Percentiles rank a stretch among this genome's conserved stretches.
phyloP scores from a whole-genome alignment of 2,113 vertebrate species.

The Scolopax mira region DNA sequence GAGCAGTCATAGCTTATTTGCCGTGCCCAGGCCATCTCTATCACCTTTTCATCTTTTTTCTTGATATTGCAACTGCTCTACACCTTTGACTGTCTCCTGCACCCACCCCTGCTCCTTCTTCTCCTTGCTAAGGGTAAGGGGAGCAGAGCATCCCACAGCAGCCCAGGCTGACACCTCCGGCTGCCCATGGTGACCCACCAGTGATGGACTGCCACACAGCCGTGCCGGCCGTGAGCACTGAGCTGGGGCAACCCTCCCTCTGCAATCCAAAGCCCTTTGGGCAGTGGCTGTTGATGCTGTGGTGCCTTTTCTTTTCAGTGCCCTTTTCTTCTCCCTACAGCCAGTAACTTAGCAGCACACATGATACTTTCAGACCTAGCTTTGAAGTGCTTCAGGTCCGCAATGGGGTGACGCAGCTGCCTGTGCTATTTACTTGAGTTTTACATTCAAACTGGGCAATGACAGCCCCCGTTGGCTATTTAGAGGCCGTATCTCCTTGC shows the following conservation, averaged over 20 bases:
- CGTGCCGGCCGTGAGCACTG: accelerated
- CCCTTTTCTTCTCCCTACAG: background rate
- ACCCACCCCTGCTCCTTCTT: background rate
- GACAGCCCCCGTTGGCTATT: background rate
- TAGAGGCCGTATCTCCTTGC: background rate
- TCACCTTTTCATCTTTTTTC: background rate
- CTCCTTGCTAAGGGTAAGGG: background rate
- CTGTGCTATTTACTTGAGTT: slow-evolving; percentile 13
- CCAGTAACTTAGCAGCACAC: background rate
- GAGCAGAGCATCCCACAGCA: background rate
- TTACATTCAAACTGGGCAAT: background rate
- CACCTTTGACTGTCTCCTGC: background rate
- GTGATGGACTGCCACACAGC: accelerated
- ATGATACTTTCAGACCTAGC: background rate
- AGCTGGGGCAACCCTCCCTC: accelerated
- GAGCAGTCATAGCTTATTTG: background rate
- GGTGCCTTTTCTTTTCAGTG: background rate
- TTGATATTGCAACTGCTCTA: background rate
- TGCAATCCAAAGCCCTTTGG: background rate
- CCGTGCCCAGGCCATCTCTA: background rate
- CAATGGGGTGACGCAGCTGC: background rate
- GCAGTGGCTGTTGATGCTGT: background rate
- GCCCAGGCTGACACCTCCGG: background rate
- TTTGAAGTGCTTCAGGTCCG: background rate
- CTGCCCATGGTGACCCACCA: accelerated